Evolutionary conservation across 2,113 vertebrate species (phyloP).

Genomic region (Nestor notabilis): DNA sequence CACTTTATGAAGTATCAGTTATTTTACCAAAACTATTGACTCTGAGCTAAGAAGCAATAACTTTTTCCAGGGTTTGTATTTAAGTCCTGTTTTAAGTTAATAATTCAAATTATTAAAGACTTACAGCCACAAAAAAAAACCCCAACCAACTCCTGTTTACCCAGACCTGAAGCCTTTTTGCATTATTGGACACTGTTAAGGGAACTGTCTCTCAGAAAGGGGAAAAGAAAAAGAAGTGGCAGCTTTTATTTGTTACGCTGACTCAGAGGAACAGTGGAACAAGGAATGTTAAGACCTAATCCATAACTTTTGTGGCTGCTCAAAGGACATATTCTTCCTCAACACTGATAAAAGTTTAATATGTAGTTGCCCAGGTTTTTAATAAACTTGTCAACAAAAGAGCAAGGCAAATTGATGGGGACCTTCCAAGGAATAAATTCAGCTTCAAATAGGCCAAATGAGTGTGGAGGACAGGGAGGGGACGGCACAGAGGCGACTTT

Average conservation of each 20-base stretch:
- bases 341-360: slow-evolving; percentile 77
- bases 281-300: slow-evolving; percentile 36
- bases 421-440: slow-evolving; percentile 74
- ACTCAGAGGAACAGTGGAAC: slow-evolving; percentile 34
- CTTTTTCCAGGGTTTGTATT: neutral
- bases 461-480: slow-evolving; percentile 37
- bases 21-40: neutral
- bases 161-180: neutral
- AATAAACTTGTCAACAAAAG: slow-evolving; percentile 85
- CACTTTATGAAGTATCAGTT: neutral
- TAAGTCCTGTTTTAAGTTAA: slow-evolving; percentile 23
- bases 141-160: neutral
- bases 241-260: slow-evolving; percentile 45
- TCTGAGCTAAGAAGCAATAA: neutral
- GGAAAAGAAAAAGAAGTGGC: neutral
- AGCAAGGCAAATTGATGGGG: slow-evolving; percentile 78
- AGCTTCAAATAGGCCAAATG: slow-evolving; percentile 57
- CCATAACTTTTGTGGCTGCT: slow-evolving; percentile 64
- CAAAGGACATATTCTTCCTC: slow-evolving; percentile 63
- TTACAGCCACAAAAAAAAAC: fast-evolving
- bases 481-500: neutral
- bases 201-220: neutral
- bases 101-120: slow-evolving; percentile 31
- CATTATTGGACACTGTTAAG: neutral
- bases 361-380: slow-evolving; percentile 74